Evolutionary conservation across 2,113 vertebrate genomes (phyloP), one percentile per base, ranked within the genome.

Genomic region (Amphiprion percula): DNA sequence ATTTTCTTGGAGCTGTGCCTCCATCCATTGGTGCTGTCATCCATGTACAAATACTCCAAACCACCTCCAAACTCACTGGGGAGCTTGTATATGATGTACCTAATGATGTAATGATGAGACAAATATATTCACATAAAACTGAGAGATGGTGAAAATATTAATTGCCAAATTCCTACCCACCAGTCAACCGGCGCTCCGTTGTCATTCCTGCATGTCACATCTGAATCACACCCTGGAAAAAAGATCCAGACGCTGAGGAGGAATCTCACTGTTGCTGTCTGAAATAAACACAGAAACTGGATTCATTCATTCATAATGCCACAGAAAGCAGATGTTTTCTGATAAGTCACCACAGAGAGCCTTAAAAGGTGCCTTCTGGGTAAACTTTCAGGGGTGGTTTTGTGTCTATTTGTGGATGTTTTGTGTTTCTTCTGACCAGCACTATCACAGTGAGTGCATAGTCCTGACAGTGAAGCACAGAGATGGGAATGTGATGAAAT

Each of bases 61-160:
- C 87, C 85, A 3, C 1, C 12, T 26, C 6, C n/a, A 9, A 0
- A 2, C 10, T 0, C 0, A 0, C 28, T 73, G 15, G 87, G 88
- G 2, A 83, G 37, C 71, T 90, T 92, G 70, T 92, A 92, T 41
- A 91, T 39, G 49, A 92, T 86, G 67, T 80, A 91, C 90, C 91
- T 92, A 5, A 68, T 39, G 55, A 52, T 21, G 14, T 9, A 41
- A 37, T 37, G 9, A 37, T 10, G 44, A 84, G 33, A 67, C 8
- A 53, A 39, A 69, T 3, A 49, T 39, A 44, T 72, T 64, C 33
- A 60, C 16, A 3, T 44, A 17, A 50, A 68, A 19, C 4, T 14
- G 0, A 64, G 1, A 49, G 39, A 4, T 17, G 21, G 5, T 0
- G 4, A 46, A 68, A 67, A 61, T 19, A 30, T 3, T 47, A 24